Evolutionary conservation across 2,888 invertebrate species (phyloP).

Genomic region (Bedellia somnulentella): DNA sequence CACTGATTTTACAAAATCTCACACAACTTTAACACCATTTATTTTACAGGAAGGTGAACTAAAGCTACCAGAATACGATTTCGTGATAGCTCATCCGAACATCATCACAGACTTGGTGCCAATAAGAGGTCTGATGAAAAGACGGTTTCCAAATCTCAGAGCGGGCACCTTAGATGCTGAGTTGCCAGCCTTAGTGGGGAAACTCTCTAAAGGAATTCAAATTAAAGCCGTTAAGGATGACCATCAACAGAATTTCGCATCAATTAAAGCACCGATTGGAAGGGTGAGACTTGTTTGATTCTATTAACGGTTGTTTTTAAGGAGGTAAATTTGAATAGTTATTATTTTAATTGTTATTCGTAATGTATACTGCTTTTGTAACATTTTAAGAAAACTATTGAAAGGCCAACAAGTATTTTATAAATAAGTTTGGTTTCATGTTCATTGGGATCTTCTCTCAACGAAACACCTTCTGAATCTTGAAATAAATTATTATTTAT

Average conservation of each 20-base stretch:
- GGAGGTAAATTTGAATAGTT: too few species aligned
- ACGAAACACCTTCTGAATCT: too few species aligned
- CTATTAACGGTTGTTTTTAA: too few species aligned
- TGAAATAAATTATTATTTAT: too few species aligned
- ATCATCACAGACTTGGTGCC: constrained; percentile 75
- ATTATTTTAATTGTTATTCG: too few species aligned
- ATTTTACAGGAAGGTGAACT: constrained; percentile 67
- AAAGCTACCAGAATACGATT: constrained; percentile 69
- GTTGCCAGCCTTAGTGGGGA: constrained; percentile 62
- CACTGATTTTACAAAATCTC: too few species aligned
- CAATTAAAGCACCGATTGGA: constrained; percentile 68
- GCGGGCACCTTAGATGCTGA: constrained; percentile 69
- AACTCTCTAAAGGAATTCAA: constrained; percentile 70
- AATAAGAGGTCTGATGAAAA: constrained; percentile 77
- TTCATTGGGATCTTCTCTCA: too few species aligned
- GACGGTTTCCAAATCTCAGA: constrained; percentile 70
- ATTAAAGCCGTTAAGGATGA: constrained; percentile 70
- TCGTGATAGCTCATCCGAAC: constrained; percentile 75
- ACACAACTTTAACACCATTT: too few species aligned
- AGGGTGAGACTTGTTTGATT: constrained; percentile 51
- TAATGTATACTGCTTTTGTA: too few species aligned
- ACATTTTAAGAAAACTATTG: too few species aligned
- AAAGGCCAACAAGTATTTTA: too few species aligned
- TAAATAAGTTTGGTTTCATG: too few species aligned
- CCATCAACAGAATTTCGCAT: constrained; percentile 70